Percentiles rank a stretch among this genome's conserved stretches.
Conservation (phyloP, 2,113 vertebrate species). For the Pyxicephalus adspersus region DNA sequence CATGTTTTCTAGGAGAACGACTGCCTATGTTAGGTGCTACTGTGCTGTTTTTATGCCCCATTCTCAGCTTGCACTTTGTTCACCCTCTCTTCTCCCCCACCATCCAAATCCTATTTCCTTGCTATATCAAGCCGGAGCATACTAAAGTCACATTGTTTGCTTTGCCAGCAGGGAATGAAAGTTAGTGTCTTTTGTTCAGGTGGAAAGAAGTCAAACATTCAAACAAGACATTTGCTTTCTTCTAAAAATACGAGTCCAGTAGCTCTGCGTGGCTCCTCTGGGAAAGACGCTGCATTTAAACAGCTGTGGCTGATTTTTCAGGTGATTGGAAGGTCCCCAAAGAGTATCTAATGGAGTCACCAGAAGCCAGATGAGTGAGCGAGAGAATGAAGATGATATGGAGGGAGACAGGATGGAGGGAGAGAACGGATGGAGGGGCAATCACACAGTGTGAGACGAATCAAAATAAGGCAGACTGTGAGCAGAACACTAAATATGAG, state of each 20-base stretch:
- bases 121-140: slow-evolving; percentile 18
- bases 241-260: slow-evolving; percentile 57
- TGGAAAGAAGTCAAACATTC: slow-evolving; percentile 56
- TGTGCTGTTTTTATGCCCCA: slow-evolving; percentile 25
- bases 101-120: slow-evolving; percentile 26
- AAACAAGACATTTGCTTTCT: slow-evolving; percentile 56
- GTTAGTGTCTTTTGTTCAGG: slow-evolving; percentile 56
- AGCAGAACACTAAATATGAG: slow-evolving; percentile 26
- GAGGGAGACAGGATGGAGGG: slow-evolving; percentile 38
- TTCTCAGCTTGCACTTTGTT: slow-evolving; percentile 36
- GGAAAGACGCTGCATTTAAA: slow-evolving; percentile 52
- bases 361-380: slow-evolving; percentile 35
- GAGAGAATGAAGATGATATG: slow-evolving; percentile 47
- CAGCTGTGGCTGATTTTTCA: slow-evolving; percentile 57
- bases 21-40: slow-evolving; percentile 13
- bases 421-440: slow-evolving; percentile 12
- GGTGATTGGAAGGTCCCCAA: slow-evolving; percentile 57
- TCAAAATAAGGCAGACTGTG: slow-evolving; percentile 29
- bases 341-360: slow-evolving; percentile 49
- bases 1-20: slow-evolving; percentile 5
- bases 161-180: slow-evolving; percentile 55
- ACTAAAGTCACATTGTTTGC: slow-evolving; percentile 54
- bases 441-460: slow-evolving; percentile 37
- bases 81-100: slow-evolving; percentile 22
- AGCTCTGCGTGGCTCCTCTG: slow-evolving; percentile 44